phyloP scores from a whole-genome alignment of 2,888 invertebrate genomes.

The Phalera bucephala region DNA sequence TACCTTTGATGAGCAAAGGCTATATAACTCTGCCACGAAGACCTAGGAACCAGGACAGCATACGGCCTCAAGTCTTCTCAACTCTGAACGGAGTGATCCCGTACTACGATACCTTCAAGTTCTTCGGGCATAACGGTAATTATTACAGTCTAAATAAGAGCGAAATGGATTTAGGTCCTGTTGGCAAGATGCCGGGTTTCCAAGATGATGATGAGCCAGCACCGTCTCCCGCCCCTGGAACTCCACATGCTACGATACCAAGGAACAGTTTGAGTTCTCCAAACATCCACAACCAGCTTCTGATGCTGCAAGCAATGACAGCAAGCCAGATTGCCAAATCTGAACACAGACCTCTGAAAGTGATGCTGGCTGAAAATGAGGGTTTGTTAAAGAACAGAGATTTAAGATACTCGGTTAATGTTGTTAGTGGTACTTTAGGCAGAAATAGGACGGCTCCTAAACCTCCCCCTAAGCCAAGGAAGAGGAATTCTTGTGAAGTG shows the following conservation, averaged over 20 bases:
- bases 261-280: constrained; percentile 80
- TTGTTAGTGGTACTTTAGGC: constrained; percentile 58
- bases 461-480: constrained; percentile 91
- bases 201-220: constrained; percentile 79
- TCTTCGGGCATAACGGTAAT: constrained; percentile 93
- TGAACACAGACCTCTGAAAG: constrained; percentile 62
- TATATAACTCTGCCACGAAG: constrained; percentile 94
- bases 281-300: constrained; percentile 76
- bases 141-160: constrained; percentile 90
- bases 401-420: constrained; percentile 59
- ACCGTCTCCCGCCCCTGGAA: constrained; percentile 78
- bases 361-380: constrained; percentile 64
- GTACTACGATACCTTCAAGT: constrained; percentile 90
- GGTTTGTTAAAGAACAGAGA: constrained; percentile 54
- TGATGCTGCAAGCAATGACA: constrained; percentile 68
- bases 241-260: constrained; percentile 71
- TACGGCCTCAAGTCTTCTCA: constrained; percentile 67
- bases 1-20: constrained; percentile 85
- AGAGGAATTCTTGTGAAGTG: constrained; percentile 84
- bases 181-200: constrained; percentile 71
- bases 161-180: constrained; percentile 82
- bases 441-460: constrained; percentile 86
- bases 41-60: constrained; percentile 84
- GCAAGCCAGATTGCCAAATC: constrained; percentile 48
- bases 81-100: constrained; percentile 77